Conservation (phyloP, 1,140 invertebrate genomes). For the Tenebrio molitor region DNA sequence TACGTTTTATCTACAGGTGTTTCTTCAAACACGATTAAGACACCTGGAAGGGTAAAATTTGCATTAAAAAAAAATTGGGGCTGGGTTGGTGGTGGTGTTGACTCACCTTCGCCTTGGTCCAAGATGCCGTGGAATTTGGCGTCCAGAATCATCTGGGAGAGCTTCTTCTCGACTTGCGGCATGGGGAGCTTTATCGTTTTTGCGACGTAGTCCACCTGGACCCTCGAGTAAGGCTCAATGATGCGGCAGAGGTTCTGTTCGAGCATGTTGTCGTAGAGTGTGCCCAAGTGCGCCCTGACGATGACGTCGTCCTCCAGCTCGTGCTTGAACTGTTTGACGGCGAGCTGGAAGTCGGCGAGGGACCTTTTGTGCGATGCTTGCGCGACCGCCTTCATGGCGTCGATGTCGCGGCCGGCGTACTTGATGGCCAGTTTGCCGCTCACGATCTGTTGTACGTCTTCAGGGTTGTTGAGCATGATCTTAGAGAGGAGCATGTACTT, state of each 20-base stretch:
- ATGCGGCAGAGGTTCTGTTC: constrained; percentile 99
- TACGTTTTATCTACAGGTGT: constrained; percentile 96
- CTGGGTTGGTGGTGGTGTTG: neutral
- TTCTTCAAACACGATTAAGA: constrained; percentile 98
- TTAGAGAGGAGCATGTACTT: constrained; percentile 99
- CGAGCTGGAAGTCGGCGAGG: constrained; percentile 94
- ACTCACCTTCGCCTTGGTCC: constrained; percentile 93
- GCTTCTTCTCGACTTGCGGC: constrained; percentile 96
- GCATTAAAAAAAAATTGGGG: neutral
- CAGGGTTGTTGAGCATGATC: constrained; percentile 96
- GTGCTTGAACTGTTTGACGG: constrained; percentile 87
- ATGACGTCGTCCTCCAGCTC: constrained; percentile 97
- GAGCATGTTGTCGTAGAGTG: constrained; percentile 98
- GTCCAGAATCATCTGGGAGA: constrained; percentile 99
- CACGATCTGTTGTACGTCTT: constrained; percentile 96
- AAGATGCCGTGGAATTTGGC: constrained; percentile 97
- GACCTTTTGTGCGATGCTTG: constrained; percentile 96
- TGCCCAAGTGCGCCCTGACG: constrained; percentile 95
- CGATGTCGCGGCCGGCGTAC: constrained; percentile 94
- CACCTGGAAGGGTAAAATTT: constrained; percentile 67
- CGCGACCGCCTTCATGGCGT: constrained; percentile 98
- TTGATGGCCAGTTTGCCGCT: constrained; percentile 97
- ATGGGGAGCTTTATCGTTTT: constrained; percentile 90
- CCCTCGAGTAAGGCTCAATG: constrained; percentile 98
- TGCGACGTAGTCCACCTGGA: constrained; percentile 89